Percentiles rank a stretch among this genome's conserved stretches.
Evolutionary conservation across 2,888 invertebrate genomes (phyloP).

Genomic region (Drosophila quinaria): DNA sequence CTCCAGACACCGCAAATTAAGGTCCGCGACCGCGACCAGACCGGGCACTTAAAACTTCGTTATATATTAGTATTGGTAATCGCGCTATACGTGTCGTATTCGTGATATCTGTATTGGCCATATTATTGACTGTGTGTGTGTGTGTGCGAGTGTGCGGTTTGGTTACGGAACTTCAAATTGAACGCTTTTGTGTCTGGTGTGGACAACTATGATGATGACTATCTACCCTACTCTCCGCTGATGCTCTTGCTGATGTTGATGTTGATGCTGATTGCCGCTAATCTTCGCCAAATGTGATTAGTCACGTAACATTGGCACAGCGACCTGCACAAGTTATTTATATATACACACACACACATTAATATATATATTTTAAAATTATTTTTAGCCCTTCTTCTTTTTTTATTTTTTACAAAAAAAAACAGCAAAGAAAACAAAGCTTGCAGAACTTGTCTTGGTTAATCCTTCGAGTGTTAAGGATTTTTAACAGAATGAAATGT

Average conservation of each 20-base stretch:
- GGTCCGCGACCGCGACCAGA: constrained; percentile 72
- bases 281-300: constrained; percentile 81
- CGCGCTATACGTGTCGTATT: constrained; percentile 23
- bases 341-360: constrained; percentile 4
- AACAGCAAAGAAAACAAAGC: constrained; percentile 13
- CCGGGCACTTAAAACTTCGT: constrained; percentile 67
- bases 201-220: constrained; percentile 80
- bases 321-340: constrained; percentile 47
- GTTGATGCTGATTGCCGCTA: constrained; percentile 70
- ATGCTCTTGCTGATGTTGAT: constrained; percentile 46
- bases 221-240: constrained; percentile 48
- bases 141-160: constrained; percentile 47
- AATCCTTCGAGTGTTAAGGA: constrained; percentile 18
- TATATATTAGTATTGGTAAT: constrained; percentile 54
- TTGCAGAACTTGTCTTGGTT: constrained; percentile 32
- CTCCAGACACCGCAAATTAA: constrained; percentile 76
- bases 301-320: constrained; percentile 78
- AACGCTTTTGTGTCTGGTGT: constrained; percentile 74
- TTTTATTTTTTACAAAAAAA: constrained; percentile 7
- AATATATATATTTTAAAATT: neutral
- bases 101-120: constrained; percentile 19
- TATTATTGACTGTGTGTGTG: constrained; percentile 26
- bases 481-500: neutral
- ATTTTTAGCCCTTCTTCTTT: constrained; percentile 20
- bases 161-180: constrained; percentile 75